Evolutionary conservation across 2,888 invertebrate species (phyloP), one percentile per base, ranked within the genome.

Genomic region (Pristionchus japonicus): DNA sequence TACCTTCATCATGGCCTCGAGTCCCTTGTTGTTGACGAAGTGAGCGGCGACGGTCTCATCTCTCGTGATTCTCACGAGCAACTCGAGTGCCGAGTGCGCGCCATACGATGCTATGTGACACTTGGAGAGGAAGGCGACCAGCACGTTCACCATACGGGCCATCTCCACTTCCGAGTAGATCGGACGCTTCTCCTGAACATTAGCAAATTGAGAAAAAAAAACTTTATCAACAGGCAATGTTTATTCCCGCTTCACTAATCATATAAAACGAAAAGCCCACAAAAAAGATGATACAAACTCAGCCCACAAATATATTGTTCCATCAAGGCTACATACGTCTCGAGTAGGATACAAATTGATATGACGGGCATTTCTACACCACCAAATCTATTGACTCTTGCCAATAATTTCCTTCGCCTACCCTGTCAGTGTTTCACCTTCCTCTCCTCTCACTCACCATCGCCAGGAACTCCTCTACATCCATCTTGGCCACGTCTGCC

Each of bases 41-140:
- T 88, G 88, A 4, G 88, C 64, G 13, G 92, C 92, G 70, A 90
- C 89, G 3, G 83, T 86, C n/a, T 83, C 74, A 64, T 89, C 80
- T 37, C 89, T 88, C 15, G 93, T 91, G 15, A 93, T 57, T 4
- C 93, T 88, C 9, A 91, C 90, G 13, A 91, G 77, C 64, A 93
- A 89, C 27, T 91, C 89, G 77, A 93, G 90, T 52, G 92, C 84
- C 3, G 92, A 92, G 86, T 91, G 91, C 7, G 90, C 90, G 34
- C 91, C 49, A 87, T 89, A 17, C 88, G 89, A 52, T 37, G 61
- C 77, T 1, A 87, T 61, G 80, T 47, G 88, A 2, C 57, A 67
- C 57, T 90, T 89, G 57, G 84, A 43, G 27, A 90, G 89, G 27
- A 89, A 64, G 17, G 84, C 20, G 47, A 89, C 87, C 15, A 90